These are phyloP conservation scores for Calliopsis andreniformis DNA, from an alignment of 1,140 invertebrate genomes.

Conservation along the genomic window DNA sequence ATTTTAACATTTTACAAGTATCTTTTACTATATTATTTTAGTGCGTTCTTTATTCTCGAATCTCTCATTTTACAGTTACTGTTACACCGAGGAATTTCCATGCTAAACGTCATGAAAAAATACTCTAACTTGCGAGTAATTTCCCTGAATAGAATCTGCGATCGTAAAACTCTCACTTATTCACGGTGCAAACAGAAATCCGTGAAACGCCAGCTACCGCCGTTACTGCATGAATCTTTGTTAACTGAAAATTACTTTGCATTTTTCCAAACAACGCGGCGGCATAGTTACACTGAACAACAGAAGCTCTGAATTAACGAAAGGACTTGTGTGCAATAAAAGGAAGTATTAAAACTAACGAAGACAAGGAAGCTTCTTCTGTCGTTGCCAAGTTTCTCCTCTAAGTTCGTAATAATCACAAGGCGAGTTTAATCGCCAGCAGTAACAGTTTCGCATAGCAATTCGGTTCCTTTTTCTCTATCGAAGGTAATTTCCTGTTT, in stretches of 20 bases:
- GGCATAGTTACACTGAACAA: not conserved
- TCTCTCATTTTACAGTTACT: not conserved
- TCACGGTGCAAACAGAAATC: not conserved
- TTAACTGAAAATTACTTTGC: constrained; percentile 19
- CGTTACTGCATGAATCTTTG: not conserved
- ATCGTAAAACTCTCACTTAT: constrained; percentile 13
- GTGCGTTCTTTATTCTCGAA: not conserved
- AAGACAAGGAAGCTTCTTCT: not conserved
- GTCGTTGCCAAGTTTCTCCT: not conserved
- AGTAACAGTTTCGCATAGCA: not conserved
- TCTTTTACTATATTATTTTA: too few species aligned
- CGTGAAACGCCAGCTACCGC: not conserved
- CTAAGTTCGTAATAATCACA: not conserved
- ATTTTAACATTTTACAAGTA: too few species aligned
- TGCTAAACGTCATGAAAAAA: not conserved
- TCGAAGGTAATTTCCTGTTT: not conserved
- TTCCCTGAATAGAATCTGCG: too few species aligned
- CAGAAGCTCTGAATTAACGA: not conserved
- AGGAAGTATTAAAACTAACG: not conserved
- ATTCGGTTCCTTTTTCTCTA: not conserved
- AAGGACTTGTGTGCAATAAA: constrained; percentile 4
- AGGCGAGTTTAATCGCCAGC: not conserved
- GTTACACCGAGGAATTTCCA: not conserved
- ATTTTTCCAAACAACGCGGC: not conserved
- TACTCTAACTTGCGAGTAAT: not conserved